A percentile compares a stretch with the other conserved stretches of the same genome.
These are phyloP conservation scores for Dasyprocta punctata DNA, from an alignment of 2,113 vertebrate genomes.

Conservation along the genomic window DNA sequence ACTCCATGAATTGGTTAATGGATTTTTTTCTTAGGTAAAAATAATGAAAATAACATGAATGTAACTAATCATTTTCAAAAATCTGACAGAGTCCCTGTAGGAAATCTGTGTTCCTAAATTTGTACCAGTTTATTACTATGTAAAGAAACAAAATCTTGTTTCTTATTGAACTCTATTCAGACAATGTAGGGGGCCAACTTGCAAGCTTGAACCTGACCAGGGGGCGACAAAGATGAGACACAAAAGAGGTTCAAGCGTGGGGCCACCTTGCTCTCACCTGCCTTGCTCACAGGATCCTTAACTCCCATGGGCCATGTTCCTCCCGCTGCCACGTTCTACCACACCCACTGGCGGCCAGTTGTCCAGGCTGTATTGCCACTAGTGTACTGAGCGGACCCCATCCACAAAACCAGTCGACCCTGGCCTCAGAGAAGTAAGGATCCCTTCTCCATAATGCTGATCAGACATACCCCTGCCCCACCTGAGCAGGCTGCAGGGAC, in stretches of 20 bases:
- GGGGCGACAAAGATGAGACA: too few relatives aligned
- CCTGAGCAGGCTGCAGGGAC: not conserved
- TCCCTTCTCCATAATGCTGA: too few relatives aligned
- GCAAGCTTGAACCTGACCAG: too few relatives aligned
- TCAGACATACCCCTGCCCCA: too few relatives aligned
- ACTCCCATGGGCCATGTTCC: too few relatives aligned
- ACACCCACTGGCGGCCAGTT: too few relatives aligned
- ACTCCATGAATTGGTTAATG: not conserved
- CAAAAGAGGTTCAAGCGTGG: too few relatives aligned
- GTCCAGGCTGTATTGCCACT: too few relatives aligned
- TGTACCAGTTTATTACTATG: not conserved
- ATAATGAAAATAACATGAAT: not conserved
- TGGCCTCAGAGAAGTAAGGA: not conserved
- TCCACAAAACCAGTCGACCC: not conserved
- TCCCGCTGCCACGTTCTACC: too few relatives aligned
- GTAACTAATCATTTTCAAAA: not conserved
- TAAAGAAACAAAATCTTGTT: not conserved
- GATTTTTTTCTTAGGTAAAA: not conserved
- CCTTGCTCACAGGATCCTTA: too few relatives aligned
- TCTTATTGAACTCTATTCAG: not conserved
- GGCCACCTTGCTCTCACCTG: too few relatives aligned
- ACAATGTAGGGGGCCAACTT: not conserved
- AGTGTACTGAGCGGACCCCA: too few relatives aligned
- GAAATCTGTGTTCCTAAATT: not conserved
- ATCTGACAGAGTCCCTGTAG: not conserved